Conservation (phyloP, 2,113 vertebrate species). For the Crotalus helleri region DNA sequence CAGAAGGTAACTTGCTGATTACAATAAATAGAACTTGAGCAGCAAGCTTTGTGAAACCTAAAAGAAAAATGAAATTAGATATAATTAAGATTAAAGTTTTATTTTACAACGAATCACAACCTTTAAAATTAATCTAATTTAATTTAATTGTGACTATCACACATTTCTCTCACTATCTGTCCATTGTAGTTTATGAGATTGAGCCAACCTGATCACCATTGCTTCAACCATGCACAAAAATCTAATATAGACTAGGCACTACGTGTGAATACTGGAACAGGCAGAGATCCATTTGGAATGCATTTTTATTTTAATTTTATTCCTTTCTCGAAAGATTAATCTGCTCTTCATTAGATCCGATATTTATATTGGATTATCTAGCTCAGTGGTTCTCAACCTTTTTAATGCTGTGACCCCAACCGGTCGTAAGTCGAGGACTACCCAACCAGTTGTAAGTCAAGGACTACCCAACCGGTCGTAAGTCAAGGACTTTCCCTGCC, state of each 20-base stretch:
- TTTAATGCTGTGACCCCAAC: too few species aligned
- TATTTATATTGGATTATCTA: neutral
- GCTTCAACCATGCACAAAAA: neutral
- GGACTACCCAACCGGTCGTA: too few species aligned
- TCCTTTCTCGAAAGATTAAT: neutral
- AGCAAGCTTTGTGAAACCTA: constrained; percentile 77
- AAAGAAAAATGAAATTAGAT: constrained; percentile 66
- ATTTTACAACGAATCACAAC: constrained; percentile 51
- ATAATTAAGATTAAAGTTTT: constrained; percentile 67
- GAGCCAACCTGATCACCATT: neutral
- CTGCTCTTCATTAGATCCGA: neutral
- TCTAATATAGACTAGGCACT: neutral
- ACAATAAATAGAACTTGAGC: constrained; percentile 89
- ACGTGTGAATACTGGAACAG: neutral
- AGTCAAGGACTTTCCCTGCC: too few species aligned
- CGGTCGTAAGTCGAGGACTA: too few species aligned
- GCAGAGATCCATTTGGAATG: neutral
- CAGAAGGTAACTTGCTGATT: constrained; percentile 87
- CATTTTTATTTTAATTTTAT: neutral
- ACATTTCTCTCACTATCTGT: neutral
- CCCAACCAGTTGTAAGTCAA: too few species aligned
- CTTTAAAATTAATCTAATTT: constrained; percentile 46
- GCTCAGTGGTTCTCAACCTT: neutral
- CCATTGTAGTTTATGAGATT: neutral
- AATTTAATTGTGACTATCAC: constrained; percentile 28